Evolutionary conservation across 1,140 invertebrate species (phyloP).

Genomic region (Bradynema listronoti): DNA sequence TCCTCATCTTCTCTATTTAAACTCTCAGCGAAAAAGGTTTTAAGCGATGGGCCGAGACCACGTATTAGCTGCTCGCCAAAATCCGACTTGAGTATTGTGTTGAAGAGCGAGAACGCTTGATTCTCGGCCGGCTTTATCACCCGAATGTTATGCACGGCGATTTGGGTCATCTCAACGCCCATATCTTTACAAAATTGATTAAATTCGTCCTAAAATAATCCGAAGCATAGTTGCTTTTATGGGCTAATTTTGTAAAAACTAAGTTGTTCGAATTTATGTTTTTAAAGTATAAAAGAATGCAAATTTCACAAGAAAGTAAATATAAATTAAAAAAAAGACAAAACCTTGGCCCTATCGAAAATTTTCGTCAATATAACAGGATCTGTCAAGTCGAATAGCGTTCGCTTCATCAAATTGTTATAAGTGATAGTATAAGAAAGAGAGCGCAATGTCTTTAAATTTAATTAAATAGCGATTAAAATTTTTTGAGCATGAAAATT

Average conservation of each 20-base stretch:
- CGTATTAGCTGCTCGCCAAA: slow-evolving; percentile 33
- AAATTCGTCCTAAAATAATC: slow-evolving; percentile 23
- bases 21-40: background rate
- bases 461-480: slow-evolving; percentile 11
- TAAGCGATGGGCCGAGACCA: slow-evolving; percentile 8
- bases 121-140: slow-evolving; percentile 41
- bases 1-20: background rate
- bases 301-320: too few species aligned
- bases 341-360: too few species aligned
- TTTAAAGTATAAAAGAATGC: too few species aligned
- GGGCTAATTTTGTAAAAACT: too few species aligned
- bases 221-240: too few species aligned
- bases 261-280: too few species aligned
- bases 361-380: too few species aligned
- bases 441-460: slow-evolving; percentile 27
- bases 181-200: slow-evolving; percentile 27
- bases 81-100: slow-evolving; percentile 32
- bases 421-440: slow-evolving; percentile 35
- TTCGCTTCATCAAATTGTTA: slow-evolving; percentile 26
- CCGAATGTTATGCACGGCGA: slow-evolving; percentile 20
- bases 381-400: slow-evolving; percentile 31
- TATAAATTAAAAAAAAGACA: slow-evolving; percentile 2
- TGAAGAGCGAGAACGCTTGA: slow-evolving; percentile 31
- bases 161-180: slow-evolving; percentile 29
- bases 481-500: too few species aligned